Base-by-base conservation (phyloP, 2,797 vertebrate genomes). In the Bradypus variegatus region DNA sequence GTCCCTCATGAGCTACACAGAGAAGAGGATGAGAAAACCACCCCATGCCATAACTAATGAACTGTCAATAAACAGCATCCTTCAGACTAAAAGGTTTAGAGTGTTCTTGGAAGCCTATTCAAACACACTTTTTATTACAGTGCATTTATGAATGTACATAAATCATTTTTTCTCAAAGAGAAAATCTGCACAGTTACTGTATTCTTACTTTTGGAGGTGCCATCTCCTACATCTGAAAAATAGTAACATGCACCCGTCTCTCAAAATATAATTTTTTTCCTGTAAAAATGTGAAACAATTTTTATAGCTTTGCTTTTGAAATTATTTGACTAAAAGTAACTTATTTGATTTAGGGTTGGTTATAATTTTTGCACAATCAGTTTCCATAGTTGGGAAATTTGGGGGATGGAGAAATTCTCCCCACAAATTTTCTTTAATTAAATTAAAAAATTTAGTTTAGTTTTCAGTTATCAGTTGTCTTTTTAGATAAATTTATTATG, bases 401-500 rank as follows among this genome's bases (percentile, higher is more conserved):
- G 81, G 69, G 41, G 65, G 93, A 91, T 18, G 31, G 19, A 91
- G 10, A 84, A 53, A 33, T 31, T 87, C 73, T 94, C 48, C 60
- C 6, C 69, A 31, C 5, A 86, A 91, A 60, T 69, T 93, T 64
- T 80, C 45, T 75, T 41, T 81, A 88, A 50, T 83, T 72, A 73
- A 75, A 81, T 5, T 45, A 11, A 45, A 85, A 60, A 62, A 31
- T 80, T 48, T 45, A 76, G 72, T 9, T 33, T 58, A 14, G 31
- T 75, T 53, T 93, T 94, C 10, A 87, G 58, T 67, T 88, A 27
- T 77, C 27, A 41, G 88, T 92, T 88, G 65, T 91, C 69, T 93
- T 91, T 88, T 79, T 69, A 80, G 73, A 60, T 60, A 94, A 85
- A 85, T 93, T 78, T 60, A 69, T 88, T 94, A 75, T 83, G 50